A percentile compares a stretch with the other conserved stretches of the same genome.
Evolutionary conservation across 2,113 vertebrate species (phyloP).

Genomic region (Climacteris rufus): DNA sequence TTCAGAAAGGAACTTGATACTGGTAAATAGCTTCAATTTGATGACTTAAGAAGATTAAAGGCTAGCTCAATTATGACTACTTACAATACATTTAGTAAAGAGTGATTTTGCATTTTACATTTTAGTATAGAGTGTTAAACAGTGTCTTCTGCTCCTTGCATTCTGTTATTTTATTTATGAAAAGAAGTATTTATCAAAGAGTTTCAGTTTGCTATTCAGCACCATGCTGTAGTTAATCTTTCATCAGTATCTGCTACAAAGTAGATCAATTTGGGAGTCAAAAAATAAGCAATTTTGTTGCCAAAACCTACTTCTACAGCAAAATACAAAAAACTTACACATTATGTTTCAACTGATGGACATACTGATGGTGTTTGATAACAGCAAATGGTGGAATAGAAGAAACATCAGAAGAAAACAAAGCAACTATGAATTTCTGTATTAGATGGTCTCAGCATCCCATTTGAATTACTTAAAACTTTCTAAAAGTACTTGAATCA

Average conservation of each 20-base stretch:
- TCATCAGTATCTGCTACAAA: not conserved
- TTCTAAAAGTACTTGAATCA: not conserved
- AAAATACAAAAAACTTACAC: not conserved
- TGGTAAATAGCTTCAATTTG: not conserved
- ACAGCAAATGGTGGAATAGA: not conserved
- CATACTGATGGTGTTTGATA: not conserved
- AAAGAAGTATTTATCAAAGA: not conserved
- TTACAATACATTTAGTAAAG: not conserved
- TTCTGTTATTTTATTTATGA: not conserved
- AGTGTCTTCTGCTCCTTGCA: not conserved
- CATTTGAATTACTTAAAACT: not conserved
- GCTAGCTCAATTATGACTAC: not conserved
- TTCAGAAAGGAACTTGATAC: not conserved
- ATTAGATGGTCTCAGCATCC: not conserved
- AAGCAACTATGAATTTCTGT: not conserved
- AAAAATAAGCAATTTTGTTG: not conserved
- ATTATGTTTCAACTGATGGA: not conserved
- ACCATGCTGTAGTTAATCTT: not conserved
- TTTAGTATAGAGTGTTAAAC: not conserved
- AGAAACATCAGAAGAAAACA: not conserved
- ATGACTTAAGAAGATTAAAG: not conserved
- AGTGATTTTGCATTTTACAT: not conserved
- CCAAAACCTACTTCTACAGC: not conserved
- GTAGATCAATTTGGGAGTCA: not conserved
- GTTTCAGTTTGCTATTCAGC: not conserved